Evolutionary conservation across 2,888 invertebrate genomes (phyloP).

Genomic region (Machimus atricapillus): DNA sequence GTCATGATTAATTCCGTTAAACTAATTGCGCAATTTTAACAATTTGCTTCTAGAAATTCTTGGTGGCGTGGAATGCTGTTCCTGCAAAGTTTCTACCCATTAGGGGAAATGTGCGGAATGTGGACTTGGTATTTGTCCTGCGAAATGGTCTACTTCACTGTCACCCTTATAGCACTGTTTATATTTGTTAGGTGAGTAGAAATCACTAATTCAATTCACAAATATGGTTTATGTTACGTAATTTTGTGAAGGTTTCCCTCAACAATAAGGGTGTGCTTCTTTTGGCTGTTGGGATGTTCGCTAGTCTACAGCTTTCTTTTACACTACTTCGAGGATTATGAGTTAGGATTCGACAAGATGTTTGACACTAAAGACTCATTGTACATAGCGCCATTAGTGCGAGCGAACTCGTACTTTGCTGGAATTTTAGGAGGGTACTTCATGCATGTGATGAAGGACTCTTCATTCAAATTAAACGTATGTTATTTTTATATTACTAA

Average conservation of each 20-base stretch:
- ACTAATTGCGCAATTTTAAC: neutral
- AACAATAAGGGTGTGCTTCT: neutral
- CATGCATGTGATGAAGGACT: neutral
- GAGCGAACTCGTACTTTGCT: neutral
- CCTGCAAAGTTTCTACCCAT: neutral
- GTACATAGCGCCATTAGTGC: neutral
- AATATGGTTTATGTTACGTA: neutral
- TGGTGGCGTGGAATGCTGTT: neutral
- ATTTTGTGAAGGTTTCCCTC: neutral
- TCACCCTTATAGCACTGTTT: neutral
- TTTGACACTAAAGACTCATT: neutral
- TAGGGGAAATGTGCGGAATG: neutral
- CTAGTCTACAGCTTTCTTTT: neutral
- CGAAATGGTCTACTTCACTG: neutral
- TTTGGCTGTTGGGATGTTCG: neutral
- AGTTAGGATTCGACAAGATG: neutral
- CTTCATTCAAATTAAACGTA: neutral
- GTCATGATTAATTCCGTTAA: too few relatives aligned
- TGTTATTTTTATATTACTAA: neutral
- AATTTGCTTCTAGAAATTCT: neutral
- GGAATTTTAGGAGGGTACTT: neutral
- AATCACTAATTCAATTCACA: neutral
- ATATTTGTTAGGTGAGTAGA: neutral
- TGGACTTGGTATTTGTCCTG: slow-evolving; percentile 23
- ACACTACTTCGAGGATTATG: neutral